These are phyloP conservation scores for Camptogramma bilineatum DNA, from an alignment of 2,888 invertebrate genomes.

Conservation along the genomic window DNA sequence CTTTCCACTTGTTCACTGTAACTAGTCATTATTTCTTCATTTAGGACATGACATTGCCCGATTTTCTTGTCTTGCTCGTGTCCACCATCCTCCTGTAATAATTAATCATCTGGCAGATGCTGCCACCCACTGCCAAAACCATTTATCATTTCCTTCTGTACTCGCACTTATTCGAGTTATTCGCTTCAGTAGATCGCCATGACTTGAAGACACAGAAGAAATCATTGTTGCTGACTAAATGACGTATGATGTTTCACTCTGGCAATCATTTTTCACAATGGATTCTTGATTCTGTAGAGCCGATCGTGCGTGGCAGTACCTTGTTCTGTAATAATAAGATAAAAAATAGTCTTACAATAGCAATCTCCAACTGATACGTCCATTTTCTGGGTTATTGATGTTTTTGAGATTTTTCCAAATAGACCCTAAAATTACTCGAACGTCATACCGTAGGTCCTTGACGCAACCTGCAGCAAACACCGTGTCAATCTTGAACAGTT, in stretches of 20 bases:
- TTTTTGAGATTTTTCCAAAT: too few relatives aligned
- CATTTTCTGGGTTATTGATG: too few relatives aligned
- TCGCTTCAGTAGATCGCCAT: slow-evolving; percentile 26
- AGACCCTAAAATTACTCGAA: too few relatives aligned
- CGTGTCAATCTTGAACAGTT: too few relatives aligned
- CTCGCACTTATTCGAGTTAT: slow-evolving; percentile 25
- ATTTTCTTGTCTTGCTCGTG: too few relatives aligned
- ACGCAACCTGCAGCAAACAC: too few relatives aligned
- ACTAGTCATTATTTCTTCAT: background rate
- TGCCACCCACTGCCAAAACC: slow-evolving; percentile 23
- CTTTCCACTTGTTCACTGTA: background rate
- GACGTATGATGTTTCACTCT: slow-evolving; percentile 3
- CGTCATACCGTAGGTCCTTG: too few relatives aligned
- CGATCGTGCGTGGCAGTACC: background rate
- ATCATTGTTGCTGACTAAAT: slow-evolving; percentile 2
- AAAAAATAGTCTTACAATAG: too few relatives aligned
- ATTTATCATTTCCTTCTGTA: slow-evolving; percentile 38
- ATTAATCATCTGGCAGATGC: slow-evolving; percentile 28
- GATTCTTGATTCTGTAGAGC: too few relatives aligned
- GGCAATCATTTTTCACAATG: background rate
- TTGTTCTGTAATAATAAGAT: background rate
- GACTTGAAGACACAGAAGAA: slow-evolving; percentile 8
- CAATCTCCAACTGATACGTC: too few relatives aligned
- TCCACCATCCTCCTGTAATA: slow-evolving; percentile 17
- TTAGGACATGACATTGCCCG: slow-evolving; percentile 11